Base-by-base conservation (phyloP, 2,888 invertebrate genomes). In the Meloe dianella region DNA sequence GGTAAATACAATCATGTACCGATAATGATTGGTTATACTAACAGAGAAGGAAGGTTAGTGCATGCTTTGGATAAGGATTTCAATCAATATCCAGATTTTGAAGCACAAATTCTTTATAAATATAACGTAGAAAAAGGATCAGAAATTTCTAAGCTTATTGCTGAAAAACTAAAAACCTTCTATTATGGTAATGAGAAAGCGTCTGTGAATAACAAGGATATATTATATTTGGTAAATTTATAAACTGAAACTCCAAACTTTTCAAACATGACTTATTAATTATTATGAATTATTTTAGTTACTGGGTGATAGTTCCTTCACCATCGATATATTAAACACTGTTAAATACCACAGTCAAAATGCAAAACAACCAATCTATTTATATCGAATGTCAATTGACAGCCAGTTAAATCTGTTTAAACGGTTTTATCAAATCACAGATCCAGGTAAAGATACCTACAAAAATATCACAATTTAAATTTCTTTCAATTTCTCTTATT, bases 81-180 rank as follows among this genome's bases (percentile, higher is more conserved):
- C 1, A 68, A 67, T 56, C 56, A 58, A 22, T 57, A 73, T 30
- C 66, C 64, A 2, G 57, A 73, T 60, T 66, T 77, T 12, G 75
- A 76, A 63, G 58, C 41, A 12, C 75, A 73, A 59, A 69, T 77
- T 32, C 79, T 80, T 0, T 72, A 73, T 60, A 69, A 73, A 57
- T 63, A 79, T 22, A 76, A 74, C 32, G 59, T 79, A 24, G 61
- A 71, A 9, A 64, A 69, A 51, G 77, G 74, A 14, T 74, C 70
- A 32, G 63, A 72, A 47, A 63, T 70, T 60, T 74, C 76, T 6
- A 75, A 73, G 61, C 67, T 75, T 63, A 78, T 84, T 47, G 86
- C 85, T 1, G 74, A 80, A 2, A 78, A 79, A 69, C 78, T 87
- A 12, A 83, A 82, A 59, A 64, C 83, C 17, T 77, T 80, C 10